phyloP scores from a whole-genome alignment of 2,113 vertebrate genomes.

The Tupaia chinensis region DNA sequence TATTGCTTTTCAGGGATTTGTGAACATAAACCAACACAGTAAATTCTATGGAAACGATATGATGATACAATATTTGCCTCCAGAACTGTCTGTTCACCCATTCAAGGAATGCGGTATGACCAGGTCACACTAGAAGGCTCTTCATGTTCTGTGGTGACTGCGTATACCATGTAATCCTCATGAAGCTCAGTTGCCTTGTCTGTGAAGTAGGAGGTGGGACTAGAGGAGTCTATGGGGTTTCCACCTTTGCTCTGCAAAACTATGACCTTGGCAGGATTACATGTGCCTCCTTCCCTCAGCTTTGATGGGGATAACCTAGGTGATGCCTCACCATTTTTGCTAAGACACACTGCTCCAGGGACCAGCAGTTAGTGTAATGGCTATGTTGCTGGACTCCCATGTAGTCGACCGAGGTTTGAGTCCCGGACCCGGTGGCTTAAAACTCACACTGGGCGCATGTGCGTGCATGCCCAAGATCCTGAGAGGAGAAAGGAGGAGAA shows the following conservation, averaged over 20 bases:
- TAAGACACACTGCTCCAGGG: background rate
- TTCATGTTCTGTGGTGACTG: background rate
- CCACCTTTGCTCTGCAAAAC: background rate
- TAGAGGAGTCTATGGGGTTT: background rate
- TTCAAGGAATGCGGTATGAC: background rate
- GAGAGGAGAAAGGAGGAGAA: too few species aligned
- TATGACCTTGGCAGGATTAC: background rate
- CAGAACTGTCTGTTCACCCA: background rate
- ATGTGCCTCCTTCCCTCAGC: background rate
- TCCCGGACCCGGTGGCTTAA: too few species aligned
- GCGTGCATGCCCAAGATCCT: too few species aligned
- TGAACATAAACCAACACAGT: constrained; percentile 2
- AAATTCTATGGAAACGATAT: constrained; percentile 44
- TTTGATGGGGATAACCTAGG: background rate
- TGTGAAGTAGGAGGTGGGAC: background rate
- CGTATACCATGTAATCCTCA: background rate
- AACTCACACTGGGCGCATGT: too few species aligned
- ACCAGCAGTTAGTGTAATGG: too few species aligned
- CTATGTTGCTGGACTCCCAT: too few species aligned
- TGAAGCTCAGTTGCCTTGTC: background rate
- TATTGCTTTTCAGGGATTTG: background rate
- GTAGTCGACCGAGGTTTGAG: too few species aligned
- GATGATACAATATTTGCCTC: constrained; percentile 3
- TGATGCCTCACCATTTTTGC: too few species aligned
- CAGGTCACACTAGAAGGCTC: background rate